Evolutionary conservation across 2,797 vertebrate genomes (phyloP).

Genomic region (Vireo griseus): DNA sequence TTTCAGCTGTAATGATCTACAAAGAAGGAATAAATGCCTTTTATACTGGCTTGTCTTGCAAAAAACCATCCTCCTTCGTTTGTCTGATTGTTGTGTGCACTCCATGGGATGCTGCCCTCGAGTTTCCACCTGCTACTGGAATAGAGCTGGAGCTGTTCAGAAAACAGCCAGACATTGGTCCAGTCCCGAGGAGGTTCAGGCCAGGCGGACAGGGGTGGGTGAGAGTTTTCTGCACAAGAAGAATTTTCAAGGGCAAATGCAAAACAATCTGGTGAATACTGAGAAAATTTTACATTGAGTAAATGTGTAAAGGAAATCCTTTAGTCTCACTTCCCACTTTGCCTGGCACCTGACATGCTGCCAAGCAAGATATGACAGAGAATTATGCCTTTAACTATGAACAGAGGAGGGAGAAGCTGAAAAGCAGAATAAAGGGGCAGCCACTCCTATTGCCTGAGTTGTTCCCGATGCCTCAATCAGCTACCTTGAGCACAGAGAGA

Average conservation of each 20-base stretch:
- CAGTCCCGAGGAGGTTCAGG: accelerated
- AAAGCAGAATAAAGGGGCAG: not conserved
- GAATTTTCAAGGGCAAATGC: not conserved
- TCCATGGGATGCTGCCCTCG: not conserved
- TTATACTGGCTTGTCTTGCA: not conserved
- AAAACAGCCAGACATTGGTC: not conserved
- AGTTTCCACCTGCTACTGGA: not conserved
- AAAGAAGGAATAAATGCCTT: not conserved
- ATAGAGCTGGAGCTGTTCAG: not conserved
- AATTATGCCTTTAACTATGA: not conserved
- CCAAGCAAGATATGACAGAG: slow-evolving; percentile 7
- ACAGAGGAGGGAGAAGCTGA: not conserved
- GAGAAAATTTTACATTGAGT: not conserved
- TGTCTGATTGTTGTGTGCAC: not conserved
- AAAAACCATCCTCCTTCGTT: not conserved
- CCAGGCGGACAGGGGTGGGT: not conserved
- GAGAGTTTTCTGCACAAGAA: not conserved
- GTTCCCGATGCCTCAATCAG: not conserved
- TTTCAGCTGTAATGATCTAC: not conserved
- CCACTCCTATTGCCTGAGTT: not conserved
- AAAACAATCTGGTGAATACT: not conserved
- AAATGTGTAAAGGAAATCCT: slow-evolving; percentile 33
- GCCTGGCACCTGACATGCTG: slow-evolving; percentile 33
- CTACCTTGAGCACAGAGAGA: accelerated
- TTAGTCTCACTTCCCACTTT: slow-evolving; percentile 11